phyloP scores from a whole-genome alignment of 92 coral and sea anemone genomes.

The Zoanthus gigantus region DNA sequence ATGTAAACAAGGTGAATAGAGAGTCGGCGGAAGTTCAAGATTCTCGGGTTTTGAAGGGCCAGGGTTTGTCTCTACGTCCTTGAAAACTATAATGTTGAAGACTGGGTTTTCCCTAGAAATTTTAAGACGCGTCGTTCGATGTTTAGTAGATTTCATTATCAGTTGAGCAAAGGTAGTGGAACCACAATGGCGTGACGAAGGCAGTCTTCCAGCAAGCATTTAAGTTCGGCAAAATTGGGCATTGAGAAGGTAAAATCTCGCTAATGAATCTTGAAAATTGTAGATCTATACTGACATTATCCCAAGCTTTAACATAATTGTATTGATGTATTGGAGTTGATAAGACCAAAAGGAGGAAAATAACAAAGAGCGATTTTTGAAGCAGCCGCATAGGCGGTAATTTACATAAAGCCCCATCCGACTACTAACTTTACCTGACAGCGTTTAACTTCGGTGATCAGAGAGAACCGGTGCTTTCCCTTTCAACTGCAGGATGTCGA shows the following conservation, averaged over 20 bases:
- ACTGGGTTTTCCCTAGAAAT: conserved; percentile 52
- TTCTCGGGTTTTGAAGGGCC: too few relatives aligned
- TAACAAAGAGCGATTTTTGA: neutral
- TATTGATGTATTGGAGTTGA: too few relatives aligned
- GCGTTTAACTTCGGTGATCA: too few relatives aligned
- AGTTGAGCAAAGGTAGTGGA: conserved; percentile 54
- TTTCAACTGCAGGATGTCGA: too few relatives aligned
- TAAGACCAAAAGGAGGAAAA: neutral
- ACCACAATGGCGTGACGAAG: conserved; percentile 29
- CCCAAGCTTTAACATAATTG: too few relatives aligned
- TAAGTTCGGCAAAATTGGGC: conserved; percentile 32
- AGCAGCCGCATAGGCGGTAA: neutral
- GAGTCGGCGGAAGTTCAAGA: neutral
- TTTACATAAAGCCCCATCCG: too few relatives aligned
- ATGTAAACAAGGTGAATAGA: neutral
- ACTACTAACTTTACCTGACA: too few relatives aligned
- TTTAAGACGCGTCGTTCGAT: conserved; percentile 46
- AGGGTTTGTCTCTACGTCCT: too few relatives aligned
- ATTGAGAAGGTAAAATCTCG: conserved; percentile 10
- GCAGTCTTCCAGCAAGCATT: neutral
- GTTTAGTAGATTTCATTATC: conserved; percentile 54
- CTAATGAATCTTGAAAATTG: neutral
- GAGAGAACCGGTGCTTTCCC: too few relatives aligned
- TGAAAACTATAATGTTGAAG: too few relatives aligned
- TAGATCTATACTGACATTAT: neutral